Evolutionary conservation across 2,113 vertebrate genomes (phyloP).

Genomic region (Alouatta palliata): DNA sequence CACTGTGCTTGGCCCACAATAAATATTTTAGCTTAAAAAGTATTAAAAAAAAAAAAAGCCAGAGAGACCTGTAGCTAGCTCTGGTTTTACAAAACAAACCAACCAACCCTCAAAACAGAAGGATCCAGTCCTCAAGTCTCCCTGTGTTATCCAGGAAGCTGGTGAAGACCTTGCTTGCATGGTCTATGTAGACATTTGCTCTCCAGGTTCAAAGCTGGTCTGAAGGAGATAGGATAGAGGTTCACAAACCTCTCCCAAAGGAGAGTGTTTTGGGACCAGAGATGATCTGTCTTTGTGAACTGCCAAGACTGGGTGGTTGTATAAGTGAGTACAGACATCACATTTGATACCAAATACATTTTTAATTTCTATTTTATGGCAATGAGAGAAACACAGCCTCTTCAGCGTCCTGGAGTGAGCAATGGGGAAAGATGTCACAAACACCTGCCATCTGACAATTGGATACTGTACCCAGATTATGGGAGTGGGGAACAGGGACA

Average conservation of each 20-base stretch:
- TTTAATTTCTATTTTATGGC: neutral
- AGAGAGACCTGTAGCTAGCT: neutral
- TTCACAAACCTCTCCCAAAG: neutral
- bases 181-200: rapidly evolving
- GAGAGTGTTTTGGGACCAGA: neutral
- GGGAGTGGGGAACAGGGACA: neutral
- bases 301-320: neutral
- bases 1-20: too few relatives aligned
- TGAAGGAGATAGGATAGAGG: neutral
- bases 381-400: neutral
- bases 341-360: neutral
- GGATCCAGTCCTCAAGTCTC: neutral
- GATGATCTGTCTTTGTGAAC: neutral
- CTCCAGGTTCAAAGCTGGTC: neutral
- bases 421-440: neutral
- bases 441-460: neutral
- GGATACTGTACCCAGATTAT: neutral
- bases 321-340: neutral
- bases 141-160: neutral
- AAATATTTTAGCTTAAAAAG: neutral
- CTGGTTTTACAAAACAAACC: neutral
- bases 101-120: neutral
- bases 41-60: neutral
- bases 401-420: neutral
- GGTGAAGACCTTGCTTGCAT: neutral